Evolutionary conservation across 2,888 invertebrate species (phyloP), one percentile per base, ranked within the genome.

Genomic region (Drosophila rellima): DNA sequence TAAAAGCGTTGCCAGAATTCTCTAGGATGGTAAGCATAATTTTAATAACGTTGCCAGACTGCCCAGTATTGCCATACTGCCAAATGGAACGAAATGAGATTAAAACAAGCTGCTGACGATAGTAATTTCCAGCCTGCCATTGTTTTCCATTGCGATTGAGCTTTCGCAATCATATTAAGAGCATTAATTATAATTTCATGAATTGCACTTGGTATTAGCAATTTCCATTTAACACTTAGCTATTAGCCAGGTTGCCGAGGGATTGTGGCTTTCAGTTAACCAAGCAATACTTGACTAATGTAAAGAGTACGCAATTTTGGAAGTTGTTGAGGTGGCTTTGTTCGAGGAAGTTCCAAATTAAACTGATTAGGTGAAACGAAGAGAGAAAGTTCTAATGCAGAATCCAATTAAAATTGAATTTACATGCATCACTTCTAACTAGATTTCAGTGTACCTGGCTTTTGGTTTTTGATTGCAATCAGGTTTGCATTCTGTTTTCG

Each of bases 321-420:
- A 23, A 37, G 29, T 39, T 29, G 17, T 31, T 35, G 11, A 17
- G 47, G 45, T 57, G 15, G 20, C 29, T 42, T 39, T 29, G 52
- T 51, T 31, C 2, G n/a, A 5, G 31, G 17, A 42, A 23, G n/a
- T 23, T 52, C 54, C 15, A 63, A 26, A 39, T 50, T 64, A 33
- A 55, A 50, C 48, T 73, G 52, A 54, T 78, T 77, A 67, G 26
- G 29, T 40, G 15, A 48, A 29, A 35, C 42, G 2, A 11, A 31
- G n/a, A 35, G 7, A 15, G 20, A 20, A 10, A 35, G 6, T 4
- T 64, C 55, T 66, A 56, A 56, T 64, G 33, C 18, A 13, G 55
- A 76, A 85, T 74, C 59, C 73, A 82, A 88, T 88, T 79, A 82
- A 71, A 64, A 62, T 71, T 66, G 55, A 63, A 82, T 75, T 82